These are phyloP conservation scores for Dicrostonyx torquatus DNA, from an alignment of 2,797 vertebrate genomes.

Conservation along the genomic window DNA sequence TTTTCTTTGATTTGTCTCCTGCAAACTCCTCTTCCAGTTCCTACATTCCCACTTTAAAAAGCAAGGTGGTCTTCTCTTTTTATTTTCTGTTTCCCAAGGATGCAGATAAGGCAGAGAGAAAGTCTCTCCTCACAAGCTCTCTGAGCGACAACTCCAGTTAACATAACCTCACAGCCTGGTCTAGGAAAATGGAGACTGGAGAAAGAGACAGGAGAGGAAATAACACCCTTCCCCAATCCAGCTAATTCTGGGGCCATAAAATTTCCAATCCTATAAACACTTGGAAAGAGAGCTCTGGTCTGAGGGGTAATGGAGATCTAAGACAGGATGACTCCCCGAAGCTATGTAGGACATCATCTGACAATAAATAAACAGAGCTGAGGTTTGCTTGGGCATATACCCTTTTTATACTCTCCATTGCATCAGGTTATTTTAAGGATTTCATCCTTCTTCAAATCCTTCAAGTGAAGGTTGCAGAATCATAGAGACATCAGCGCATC, in stretches of 20 bases:
- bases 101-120: neutral
- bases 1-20: slow-evolving; percentile 52
- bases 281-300: neutral
- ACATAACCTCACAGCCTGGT: neutral
- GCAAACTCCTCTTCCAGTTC: slow-evolving; percentile 36
- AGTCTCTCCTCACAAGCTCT: neutral
- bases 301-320: neutral
- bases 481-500: neutral
- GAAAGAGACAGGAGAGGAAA: neutral
- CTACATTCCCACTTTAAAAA: slow-evolving; percentile 46
- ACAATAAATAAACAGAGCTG: neutral
- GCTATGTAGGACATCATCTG: neutral
- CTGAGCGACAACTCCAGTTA: neutral
- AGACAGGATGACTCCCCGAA: neutral
- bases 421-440: neutral
- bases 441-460: neutral
- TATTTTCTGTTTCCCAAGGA: slow-evolving; percentile 44
- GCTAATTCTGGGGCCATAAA: rapidly evolving
- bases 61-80: neutral
- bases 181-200: neutral
- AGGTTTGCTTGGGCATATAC: neutral
- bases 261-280: neutral
- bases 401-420: neutral
- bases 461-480: slow-evolving; percentile 24
- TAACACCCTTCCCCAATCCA: neutral